Percentiles rank a stretch among this genome's conserved stretches.
Conservation (phyloP, 2,113 vertebrate genomes). For the Panthera tigris region DNA sequence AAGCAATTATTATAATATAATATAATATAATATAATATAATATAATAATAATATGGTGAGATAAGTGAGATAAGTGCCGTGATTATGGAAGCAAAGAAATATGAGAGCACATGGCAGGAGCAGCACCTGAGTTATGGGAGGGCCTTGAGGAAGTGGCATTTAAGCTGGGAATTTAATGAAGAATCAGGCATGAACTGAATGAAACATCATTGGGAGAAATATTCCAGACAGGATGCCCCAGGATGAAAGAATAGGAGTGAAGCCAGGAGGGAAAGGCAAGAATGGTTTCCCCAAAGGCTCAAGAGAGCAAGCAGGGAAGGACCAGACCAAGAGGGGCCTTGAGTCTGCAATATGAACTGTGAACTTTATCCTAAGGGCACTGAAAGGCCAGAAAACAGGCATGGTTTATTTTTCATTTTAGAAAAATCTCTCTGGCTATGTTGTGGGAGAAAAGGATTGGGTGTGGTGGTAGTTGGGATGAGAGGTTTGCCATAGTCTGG, state of each 20-base stretch:
- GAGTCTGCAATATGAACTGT: not conserved
- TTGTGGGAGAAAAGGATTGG: not conserved
- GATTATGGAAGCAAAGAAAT: not conserved
- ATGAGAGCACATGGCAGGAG: not conserved
- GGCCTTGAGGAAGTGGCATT: not conserved
- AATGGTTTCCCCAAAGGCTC: not conserved
- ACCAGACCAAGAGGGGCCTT: not conserved
- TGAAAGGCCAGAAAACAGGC: not conserved
- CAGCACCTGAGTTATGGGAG: not conserved
- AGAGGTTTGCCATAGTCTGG: not conserved
- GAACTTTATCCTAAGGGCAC: not conserved
- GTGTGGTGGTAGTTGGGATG: not conserved
- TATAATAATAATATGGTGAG: not conserved
- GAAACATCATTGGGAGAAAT: not conserved
- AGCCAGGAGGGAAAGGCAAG: not conserved
- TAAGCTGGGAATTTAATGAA: not conserved
- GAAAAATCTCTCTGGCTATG: not conserved
- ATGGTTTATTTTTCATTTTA: not conserved
- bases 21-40: too few species aligned
- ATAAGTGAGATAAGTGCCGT: not conserved
- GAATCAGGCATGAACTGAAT: not conserved
- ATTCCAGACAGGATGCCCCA: not conserved
- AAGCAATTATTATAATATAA: not conserved
- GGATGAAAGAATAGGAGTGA: not conserved
- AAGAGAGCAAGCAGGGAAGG: not conserved